Evolutionary conservation across 2,888 invertebrate species (phyloP).

Genomic region (Priocnemis perturbator): DNA sequence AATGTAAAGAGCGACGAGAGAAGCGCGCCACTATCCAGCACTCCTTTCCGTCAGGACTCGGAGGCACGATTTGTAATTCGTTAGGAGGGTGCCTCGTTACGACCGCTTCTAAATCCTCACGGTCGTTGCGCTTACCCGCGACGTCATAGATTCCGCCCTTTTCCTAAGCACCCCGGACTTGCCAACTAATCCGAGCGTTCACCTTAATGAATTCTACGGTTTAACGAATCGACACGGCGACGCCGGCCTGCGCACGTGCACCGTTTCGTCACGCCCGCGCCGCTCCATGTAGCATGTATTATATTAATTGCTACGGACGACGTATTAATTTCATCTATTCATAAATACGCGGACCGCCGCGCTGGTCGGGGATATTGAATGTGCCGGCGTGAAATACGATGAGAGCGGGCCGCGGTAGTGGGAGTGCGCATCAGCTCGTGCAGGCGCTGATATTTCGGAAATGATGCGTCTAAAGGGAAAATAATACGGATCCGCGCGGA

Average conservation of each 20-base stretch:
- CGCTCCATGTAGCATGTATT: too few relatives aligned
- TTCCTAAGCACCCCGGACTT: conserved; percentile 23
- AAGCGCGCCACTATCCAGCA: conserved; percentile 24
- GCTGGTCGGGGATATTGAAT: too few relatives aligned
- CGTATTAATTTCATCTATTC: too few relatives aligned
- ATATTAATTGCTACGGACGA: too few relatives aligned
- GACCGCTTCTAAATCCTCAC: conserved; percentile 35
- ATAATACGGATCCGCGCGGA: too few relatives aligned
- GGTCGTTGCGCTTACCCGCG: conserved; percentile 8
- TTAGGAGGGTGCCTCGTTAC: conserved; percentile 39
- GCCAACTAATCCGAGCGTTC: conserved; percentile 28
- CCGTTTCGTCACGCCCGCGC: background rate
- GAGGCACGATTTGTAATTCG: conserved; percentile 45
- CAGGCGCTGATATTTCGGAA: too few relatives aligned
- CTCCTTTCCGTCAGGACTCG: conserved; percentile 39
- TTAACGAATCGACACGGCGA: conserved; percentile 22
- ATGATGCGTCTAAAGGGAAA: too few relatives aligned
- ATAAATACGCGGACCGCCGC: too few relatives aligned
- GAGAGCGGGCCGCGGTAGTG: too few relatives aligned
- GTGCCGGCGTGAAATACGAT: too few relatives aligned
- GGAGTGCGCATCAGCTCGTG: too few relatives aligned
- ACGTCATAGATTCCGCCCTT: background rate
- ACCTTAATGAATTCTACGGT: conserved; percentile 29
- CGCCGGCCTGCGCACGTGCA: background rate
- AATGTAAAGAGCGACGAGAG: background rate